phyloP scores from a whole-genome alignment of 2,888 invertebrate species.

The Dioctria linearis region DNA sequence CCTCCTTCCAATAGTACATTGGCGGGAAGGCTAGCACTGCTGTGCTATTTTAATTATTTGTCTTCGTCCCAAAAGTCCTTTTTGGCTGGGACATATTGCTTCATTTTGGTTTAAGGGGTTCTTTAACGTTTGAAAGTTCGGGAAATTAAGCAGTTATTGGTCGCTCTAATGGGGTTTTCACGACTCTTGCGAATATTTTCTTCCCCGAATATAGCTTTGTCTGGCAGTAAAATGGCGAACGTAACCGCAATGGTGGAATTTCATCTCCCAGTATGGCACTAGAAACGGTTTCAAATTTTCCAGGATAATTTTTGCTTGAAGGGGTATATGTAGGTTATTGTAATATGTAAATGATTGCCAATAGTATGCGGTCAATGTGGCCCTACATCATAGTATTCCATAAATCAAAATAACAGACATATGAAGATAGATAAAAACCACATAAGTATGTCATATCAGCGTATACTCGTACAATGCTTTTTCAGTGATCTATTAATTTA shows the following conservation, averaged over 20 bases:
- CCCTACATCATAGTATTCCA: too few relatives aligned
- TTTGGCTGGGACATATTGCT: conserved; percentile 51
- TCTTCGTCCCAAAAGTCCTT: neutral
- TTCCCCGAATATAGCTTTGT: conserved; percentile 28
- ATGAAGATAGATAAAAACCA: too few relatives aligned
- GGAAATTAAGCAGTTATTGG: conserved; percentile 70
- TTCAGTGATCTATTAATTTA: too few relatives aligned
- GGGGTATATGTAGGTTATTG: too few relatives aligned
- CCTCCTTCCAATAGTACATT: conserved; percentile 3
- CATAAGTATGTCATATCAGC: too few relatives aligned
- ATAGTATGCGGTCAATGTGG: too few relatives aligned
- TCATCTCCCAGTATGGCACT: neutral
- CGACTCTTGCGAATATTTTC: conserved; percentile 58
- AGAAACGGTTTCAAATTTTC: too few relatives aligned
- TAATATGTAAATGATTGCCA: too few relatives aligned
- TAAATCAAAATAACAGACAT: too few relatives aligned
- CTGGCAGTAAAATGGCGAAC: conserved; percentile 42
- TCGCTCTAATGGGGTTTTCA: conserved; percentile 69
- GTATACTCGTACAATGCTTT: too few relatives aligned
- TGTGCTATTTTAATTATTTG: conserved; percentile 52
- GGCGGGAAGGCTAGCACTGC: neutral
- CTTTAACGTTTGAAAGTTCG: conserved; percentile 12
- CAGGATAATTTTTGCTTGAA: too few relatives aligned
- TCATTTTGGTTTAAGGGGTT: conserved; percentile 38
- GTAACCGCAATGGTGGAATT: conserved; percentile 33